phyloP scores from a whole-genome alignment of 2,888 invertebrate genomes.

The Lithophane leautieri region DNA sequence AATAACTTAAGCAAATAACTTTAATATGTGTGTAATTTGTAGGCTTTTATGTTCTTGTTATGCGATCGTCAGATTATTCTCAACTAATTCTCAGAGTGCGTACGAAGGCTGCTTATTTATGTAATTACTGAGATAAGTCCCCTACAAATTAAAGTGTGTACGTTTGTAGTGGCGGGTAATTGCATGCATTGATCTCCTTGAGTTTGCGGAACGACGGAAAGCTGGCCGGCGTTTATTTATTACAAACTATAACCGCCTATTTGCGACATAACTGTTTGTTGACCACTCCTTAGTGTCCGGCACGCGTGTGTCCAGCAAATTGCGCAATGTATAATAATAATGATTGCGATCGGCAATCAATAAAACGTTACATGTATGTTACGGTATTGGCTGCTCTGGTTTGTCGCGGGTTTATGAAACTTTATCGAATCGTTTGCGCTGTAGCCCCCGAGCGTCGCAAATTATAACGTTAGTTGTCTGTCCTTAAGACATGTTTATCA shows the following conservation, averaged over 20 bases:
- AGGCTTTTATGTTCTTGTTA: constrained; percentile 31
- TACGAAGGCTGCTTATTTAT: constrained; percentile 71
- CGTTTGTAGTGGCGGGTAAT: constrained; percentile 73
- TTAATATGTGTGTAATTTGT: constrained; percentile 28
- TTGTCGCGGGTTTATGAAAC: constrained; percentile 81
- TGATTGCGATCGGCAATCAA: constrained; percentile 76
- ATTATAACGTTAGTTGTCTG: constrained; percentile 70
- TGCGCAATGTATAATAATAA: constrained; percentile 77
- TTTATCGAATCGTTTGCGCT: constrained; percentile 77
- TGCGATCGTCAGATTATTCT: constrained; percentile 47
- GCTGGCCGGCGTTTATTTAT: constrained; percentile 77
- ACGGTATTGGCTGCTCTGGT: constrained; percentile 63
- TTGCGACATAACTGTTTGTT: constrained; percentile 77
- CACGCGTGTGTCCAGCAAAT: constrained; percentile 72
- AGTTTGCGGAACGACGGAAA: constrained; percentile 85
- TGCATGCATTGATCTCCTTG: constrained; percentile 87
- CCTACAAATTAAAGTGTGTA: constrained; percentile 72
- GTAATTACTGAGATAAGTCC: constrained; percentile 76
- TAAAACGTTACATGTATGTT: constrained; percentile 68
- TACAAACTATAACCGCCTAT: constrained; percentile 71
- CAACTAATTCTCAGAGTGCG: constrained; percentile 45
- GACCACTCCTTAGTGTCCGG: constrained; percentile 80
- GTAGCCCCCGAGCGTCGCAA: constrained; percentile 74
- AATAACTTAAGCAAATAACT: constrained; percentile 50
- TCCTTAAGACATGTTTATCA: constrained; percentile 53